A percentile compares a stretch with the other conserved stretches of the same genome.
These are phyloP conservation scores for Oscheius myriophilus DNA, from an alignment of 2,888 invertebrate genomes.

Conservation along the genomic window DNA sequence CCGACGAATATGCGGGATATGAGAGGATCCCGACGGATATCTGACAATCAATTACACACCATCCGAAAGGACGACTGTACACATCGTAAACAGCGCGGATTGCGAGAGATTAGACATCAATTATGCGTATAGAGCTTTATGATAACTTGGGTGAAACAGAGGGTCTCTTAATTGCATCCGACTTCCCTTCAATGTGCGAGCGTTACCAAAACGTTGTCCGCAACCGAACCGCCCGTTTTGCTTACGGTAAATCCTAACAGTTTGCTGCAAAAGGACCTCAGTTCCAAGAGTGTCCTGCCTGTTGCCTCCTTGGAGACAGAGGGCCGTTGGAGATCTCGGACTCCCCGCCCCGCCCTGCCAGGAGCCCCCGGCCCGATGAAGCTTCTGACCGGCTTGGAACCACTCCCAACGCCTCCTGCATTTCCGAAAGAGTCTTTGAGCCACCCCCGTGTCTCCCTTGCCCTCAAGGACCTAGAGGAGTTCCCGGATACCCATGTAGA, in stretches of 20 bases:
- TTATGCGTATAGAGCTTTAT: too few species aligned
- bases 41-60: neutral
- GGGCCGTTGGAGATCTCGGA: slow-evolving; percentile 62
- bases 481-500: slow-evolving; percentile 69
- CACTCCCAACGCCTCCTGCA: slow-evolving; percentile 70
- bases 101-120: too few species aligned
- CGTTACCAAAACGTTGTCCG: too few species aligned
- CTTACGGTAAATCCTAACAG: neutral
- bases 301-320: slow-evolving; percentile 68
- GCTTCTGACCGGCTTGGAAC: slow-evolving; percentile 69
- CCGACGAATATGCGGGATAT: too few species aligned
- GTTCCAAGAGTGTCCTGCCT: slow-evolving; percentile 71
- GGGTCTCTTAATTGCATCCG: too few species aligned
- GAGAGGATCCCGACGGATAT: neutral
- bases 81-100: too few species aligned
- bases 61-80: neutral
- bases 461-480: slow-evolving; percentile 64
- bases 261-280: slow-evolving; percentile 63
- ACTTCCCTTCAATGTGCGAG: too few species aligned
- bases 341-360: slow-evolving; percentile 62
- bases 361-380: slow-evolving; percentile 70
- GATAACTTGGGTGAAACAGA: too few species aligned
- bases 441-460: slow-evolving; percentile 71
- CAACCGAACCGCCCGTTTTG: too few species aligned
- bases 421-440: slow-evolving; percentile 70